Evolutionary conservation across 2,113 vertebrate genomes (phyloP), one percentile per base, ranked within the genome.

Genomic region (Corythaeola cristata): DNA sequence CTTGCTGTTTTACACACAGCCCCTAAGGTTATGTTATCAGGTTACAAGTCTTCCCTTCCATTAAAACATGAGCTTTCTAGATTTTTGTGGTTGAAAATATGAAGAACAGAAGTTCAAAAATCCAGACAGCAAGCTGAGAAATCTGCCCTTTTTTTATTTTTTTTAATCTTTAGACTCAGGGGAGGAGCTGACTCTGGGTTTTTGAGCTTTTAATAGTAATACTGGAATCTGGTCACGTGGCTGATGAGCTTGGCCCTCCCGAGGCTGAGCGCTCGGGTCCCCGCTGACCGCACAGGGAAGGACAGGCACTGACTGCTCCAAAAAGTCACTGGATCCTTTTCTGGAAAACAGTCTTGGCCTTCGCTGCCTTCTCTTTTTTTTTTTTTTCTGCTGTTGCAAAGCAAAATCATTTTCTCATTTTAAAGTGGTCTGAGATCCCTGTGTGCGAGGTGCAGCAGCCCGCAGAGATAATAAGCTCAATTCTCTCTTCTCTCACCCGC

Each of bases 181-280:
- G 60, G 81, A 93, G 77, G 73, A 74, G 92, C 81, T 89, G 77
- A 55, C 77, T 64, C 53, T 2, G 60, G 45, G 37, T 0, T 81
- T 91, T 78, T 35, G 69, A 75, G 92, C 52, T 93, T 96, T 96
- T 81, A 58, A 77, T 67, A 85, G 92, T 17, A 75, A 35, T 63
- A 5, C 58, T 76, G 91, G 89, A 75, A 95, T 82, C 24, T 45
- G 64, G 27, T 45, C 63, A n/a, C 1, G 9, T 22, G 64, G 72
- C 50, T 24, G 74, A 23, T 8, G 80, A 37, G 63, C 60, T 68
- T 14, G 66, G 49, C 32, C 41, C 33, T 66, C 45, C 73, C 55
- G 6, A 8, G 23, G 45, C 67, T 23, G 45, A 45, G 41, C 1
- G 3, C 67, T 37, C 3, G 2, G 62, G 33, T 62, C 88, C 60